Evolutionary conservation across 2,888 invertebrate genomes (phyloP).

Genomic region (Apodemia zela): DNA sequence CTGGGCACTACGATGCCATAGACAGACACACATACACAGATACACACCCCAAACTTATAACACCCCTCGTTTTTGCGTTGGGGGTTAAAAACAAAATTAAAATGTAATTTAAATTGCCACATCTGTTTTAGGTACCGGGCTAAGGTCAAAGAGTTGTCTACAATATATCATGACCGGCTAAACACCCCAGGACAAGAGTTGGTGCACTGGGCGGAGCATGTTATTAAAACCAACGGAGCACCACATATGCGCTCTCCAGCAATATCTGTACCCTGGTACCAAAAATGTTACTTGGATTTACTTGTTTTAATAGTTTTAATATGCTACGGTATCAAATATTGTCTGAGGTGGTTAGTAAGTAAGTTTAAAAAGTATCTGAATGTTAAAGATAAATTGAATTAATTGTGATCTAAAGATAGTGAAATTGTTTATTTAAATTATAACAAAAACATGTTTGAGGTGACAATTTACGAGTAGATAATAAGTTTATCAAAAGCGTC

Average conservation of each 20-base stretch:
- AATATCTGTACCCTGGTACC: constrained; percentile 27
- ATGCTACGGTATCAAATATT: constrained; percentile 11
- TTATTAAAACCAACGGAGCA: constrained; percentile 31
- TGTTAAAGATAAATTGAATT: constrained; percentile 15
- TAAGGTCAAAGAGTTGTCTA: constrained; percentile 33
- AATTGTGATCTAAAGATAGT: neutral
- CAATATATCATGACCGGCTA: constrained; percentile 37
- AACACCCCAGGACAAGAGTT: constrained; percentile 45
- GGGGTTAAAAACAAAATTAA: no score
- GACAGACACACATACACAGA: no score
- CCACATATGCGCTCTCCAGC: constrained; percentile 28
- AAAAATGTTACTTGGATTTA: constrained; percentile 32
- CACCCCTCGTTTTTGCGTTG: no score
- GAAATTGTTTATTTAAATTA: no score
- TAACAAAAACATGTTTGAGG: no score
- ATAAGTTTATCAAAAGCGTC: no score
- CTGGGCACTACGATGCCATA: no score
- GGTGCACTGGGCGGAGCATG: constrained; percentile 44
- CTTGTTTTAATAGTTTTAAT: constrained; percentile 9
- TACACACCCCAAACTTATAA: no score
- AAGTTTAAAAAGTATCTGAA: neutral
- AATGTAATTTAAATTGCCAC: no score
- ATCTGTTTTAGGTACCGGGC: constrained; percentile 34
- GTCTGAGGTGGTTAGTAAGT: neutral
- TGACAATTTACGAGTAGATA: no score